Evolutionary conservation across 2,797 vertebrate genomes (phyloP), one percentile per base, ranked within the genome.

Genomic region (Diglossa cyanea): DNA sequence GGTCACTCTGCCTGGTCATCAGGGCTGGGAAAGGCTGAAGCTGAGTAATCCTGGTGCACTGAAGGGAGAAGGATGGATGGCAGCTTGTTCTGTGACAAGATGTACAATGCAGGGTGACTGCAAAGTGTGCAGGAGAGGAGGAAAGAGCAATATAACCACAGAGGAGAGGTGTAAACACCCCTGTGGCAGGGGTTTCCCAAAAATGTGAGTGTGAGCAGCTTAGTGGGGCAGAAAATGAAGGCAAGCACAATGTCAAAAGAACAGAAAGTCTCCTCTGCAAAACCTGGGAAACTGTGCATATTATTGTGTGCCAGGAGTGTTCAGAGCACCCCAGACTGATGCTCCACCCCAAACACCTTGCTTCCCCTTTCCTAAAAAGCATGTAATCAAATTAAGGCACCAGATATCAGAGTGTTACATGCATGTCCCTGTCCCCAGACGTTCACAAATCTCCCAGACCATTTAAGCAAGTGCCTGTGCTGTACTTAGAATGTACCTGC

Each of bases 401-500:
- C 72, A 62, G 61, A 5, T 23, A 66, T 2, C 30, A 21, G 39
- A 0, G 0, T 25, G 20, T 21, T n/a, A 40, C 35, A 16, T 48
- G 28, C 30, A 16, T 0, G 2, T 37, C 11, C 44, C 30, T 17
- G 39, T 47, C 55, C 39, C 42, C 55, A 33, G 45, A 7, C 51
- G 44, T 26, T 68, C 13, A 18, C 0, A 7, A 8, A 30, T 26
- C 65, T 71, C 68, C 17, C 0, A 47, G 65, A 39, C 13, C 11
- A 25, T 40, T 40, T 40, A 23, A 88, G 31, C 50, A 44, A 0
- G 11, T 25, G 40, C 17, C 54, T 68, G 68, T 6, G 40, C 76
- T 54, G 53, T 11, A 28, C 6, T 5, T 8, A 33, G 39, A 0
- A 0, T 17, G 50, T 5, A 13, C 47, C 13, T 47, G 7, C 51